phyloP scores from a whole-genome alignment of 1,140 invertebrate genomes.

The Neodiprion fabricii region DNA sequence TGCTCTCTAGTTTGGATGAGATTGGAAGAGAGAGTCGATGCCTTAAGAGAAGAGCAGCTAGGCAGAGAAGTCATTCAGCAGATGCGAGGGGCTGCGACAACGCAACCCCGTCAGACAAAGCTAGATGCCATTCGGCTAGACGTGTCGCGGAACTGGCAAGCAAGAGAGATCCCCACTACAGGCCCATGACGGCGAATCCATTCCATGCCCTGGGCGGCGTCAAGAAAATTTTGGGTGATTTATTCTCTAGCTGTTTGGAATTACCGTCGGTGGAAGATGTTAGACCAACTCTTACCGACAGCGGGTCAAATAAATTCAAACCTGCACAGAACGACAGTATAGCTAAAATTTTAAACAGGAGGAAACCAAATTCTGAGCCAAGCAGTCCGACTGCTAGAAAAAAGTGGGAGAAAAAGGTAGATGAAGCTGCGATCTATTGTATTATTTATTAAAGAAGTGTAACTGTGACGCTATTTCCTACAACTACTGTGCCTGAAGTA shows the following conservation, averaged over 20 bases:
- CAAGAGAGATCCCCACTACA: conserved; percentile 79
- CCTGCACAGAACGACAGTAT: conserved; percentile 55
- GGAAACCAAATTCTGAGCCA: conserved; percentile 56
- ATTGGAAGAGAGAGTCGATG: conserved; percentile 50
- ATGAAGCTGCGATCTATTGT: neutral
- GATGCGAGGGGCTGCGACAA: conserved; percentile 53
- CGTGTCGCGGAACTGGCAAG: conserved; percentile 80
- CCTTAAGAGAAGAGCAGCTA: conserved; percentile 33
- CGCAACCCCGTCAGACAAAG: conserved; percentile 70
- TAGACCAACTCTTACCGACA: conserved; percentile 45
- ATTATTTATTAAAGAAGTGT: too few relatives aligned
- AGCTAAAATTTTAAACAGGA: conserved; percentile 55
- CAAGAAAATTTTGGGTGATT: conserved; percentile 77
- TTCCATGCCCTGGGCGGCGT: conserved; percentile 76
- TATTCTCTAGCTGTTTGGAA: conserved; percentile 80
- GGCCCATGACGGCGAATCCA: conserved; percentile 73
- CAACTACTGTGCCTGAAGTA: too few relatives aligned
- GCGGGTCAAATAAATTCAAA: conserved; percentile 46
- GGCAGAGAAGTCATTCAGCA: conserved; percentile 52
- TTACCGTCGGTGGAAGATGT: conserved; percentile 68
- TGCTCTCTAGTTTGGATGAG: conserved; percentile 55
- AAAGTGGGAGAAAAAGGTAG: conserved; percentile 59
- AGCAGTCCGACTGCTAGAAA: conserved; percentile 59
- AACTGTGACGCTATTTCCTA: too few relatives aligned
- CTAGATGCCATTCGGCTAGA: conserved; percentile 69